Conservation (phyloP, 2,797 vertebrate species). For the Acanthiza pusilla region DNA sequence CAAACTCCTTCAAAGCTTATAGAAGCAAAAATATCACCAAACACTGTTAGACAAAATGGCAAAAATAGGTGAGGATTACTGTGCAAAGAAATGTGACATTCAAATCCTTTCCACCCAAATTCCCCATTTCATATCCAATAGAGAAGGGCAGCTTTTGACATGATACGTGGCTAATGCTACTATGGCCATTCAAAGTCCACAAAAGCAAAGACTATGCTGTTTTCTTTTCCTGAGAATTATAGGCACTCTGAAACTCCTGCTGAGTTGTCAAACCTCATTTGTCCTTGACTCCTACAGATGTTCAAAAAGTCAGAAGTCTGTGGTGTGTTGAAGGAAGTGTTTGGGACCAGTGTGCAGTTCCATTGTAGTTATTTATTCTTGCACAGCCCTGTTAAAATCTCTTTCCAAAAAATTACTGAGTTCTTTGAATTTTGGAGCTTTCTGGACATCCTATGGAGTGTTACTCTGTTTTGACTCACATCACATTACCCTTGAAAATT, state of each 20-base stretch:
- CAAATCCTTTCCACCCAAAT: neutral
- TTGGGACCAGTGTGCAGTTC: neutral
- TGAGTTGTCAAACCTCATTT: neutral
- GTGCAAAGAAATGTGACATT: neutral
- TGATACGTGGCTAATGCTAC: neutral
- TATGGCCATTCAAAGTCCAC: neutral
- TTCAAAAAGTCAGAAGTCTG: neutral
- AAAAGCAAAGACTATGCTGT: neutral
- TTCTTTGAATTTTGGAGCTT: neutral
- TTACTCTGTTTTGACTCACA: neutral
- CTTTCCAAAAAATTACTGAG: neutral
- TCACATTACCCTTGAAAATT: neutral
- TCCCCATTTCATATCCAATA: accelerated
- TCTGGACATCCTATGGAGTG: neutral
- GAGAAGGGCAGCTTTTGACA: neutral
- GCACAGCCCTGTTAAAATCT: neutral
- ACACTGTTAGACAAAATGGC: neutral
- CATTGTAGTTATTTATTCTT: neutral
- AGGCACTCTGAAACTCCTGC: neutral
- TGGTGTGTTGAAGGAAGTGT: neutral
- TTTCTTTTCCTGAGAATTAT: neutral
- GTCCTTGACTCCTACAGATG: neutral
- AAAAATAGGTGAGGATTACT: neutral
- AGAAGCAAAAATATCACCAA: neutral
- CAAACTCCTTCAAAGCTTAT: neutral